Evolutionary conservation across 2,888 invertebrate species (phyloP), one percentile per base, ranked within the genome.

Genomic region (Lysandra bellargus): DNA sequence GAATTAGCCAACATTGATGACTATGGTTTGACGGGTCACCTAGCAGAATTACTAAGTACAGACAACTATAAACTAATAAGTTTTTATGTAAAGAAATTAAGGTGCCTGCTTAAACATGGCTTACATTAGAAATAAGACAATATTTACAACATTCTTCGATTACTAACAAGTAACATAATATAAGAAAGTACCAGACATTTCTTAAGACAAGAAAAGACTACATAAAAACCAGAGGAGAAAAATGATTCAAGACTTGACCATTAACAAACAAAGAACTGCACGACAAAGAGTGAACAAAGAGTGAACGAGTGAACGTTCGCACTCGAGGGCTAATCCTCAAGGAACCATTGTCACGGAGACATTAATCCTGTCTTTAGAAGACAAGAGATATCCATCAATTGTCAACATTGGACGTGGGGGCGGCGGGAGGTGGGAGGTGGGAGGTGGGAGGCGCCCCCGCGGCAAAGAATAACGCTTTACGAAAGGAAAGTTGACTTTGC

Each of bases 361-460:
- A 94, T 94, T 94, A 94, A 94, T 94, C 93, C 92, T 91, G 92
- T 91, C 93, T 93, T 92, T 92, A 88, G 88, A 89, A 92, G 93
- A 93, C 93, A 92, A 91, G 92, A 91, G 92, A 92, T 92, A 94
- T 94, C 94, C 94, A 94, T 94, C 94, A 94, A 92, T 93, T 94
- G 94, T 94, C 94, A 94, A 94, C 94, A 93, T 91, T 91, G 93
- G 92, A 92, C 91, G 90, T 90, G 87, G 86, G 87, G 88, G 86
- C 57, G 14, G 12, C 30, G 86, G 81, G 83, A 85, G 80, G 83
- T 84, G 87, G 82, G 83, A 90, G 90, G 87, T 86, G 87, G 88
- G 85, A 85, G 81, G 83, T 84, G 86, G 82, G 83, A 81, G 83
- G 81, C 81, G 84, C 85, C 85, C 88, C 86, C 83, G 78, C 78